Base-by-base conservation (phyloP, 2,113 vertebrate genomes). In the Lathamus discolor region DNA sequence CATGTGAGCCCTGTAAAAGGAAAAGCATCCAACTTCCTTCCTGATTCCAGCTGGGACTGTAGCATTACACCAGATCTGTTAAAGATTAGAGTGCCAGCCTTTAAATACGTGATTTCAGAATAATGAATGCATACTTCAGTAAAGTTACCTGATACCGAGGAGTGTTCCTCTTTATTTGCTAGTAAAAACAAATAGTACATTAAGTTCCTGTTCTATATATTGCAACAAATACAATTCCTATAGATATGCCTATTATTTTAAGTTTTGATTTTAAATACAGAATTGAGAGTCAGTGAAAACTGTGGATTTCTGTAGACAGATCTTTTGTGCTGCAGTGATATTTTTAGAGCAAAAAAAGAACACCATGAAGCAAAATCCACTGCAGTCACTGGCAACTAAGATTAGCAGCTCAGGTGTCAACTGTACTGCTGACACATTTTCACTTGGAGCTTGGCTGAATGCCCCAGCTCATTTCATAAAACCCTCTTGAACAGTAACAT, bases 351-450 rank as follows among this genome's bases (percentile, higher is more conserved):
- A 69, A 77, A 64, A 67, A 68, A 79, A 85, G 66, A 92, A 52
- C 43, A 43, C 37, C 41, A 49, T 16, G 72, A 83, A 77, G 88
- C 43, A 88, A 95, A 91, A 95, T 87, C 41, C 66, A 52, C 62
- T 92, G 83, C 93, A 95, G 84, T 92, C 66, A 79, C 86, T 89
- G 89, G 88, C 95, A 97, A 66, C 86, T 62, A 51, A 87, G 89
- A 92, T 91, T 93, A 82, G 79, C 94, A 92, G 77, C 89, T 95
- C 96, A 97, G 93, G 93, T 96, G 96, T 93, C 89, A 85, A 66
- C 66, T 82, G 95, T 81, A 54, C 44, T 68, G 89, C 78, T 93
- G 95, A 96, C 89, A 97, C 81, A 79, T 96, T 95, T 92, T 94
- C 89, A 66, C 84, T 95, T 37, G 59, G 89, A 91, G 67, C 52